Conservation (phyloP, 1,140 invertebrate genomes). For the Globodera ellingtonae region DNA sequence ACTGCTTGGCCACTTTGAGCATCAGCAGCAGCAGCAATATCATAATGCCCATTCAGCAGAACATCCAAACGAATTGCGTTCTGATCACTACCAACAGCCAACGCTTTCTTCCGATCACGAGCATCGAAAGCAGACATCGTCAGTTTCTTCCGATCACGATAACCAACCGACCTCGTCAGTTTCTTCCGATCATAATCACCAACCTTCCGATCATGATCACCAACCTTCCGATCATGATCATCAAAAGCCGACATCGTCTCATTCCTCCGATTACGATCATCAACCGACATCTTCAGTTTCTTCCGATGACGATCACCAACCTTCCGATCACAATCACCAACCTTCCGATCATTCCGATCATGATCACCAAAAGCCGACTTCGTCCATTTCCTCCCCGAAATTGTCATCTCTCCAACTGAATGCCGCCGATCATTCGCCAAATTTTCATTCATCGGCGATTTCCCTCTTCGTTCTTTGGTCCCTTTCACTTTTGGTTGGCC, state of each 20-base stretch:
- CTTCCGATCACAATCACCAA: background rate
- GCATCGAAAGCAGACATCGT: background rate
- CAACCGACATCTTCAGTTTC: too few relatives aligned
- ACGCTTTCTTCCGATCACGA: background rate
- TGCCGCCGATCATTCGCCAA: too few relatives aligned
- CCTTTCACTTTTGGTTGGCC: conserved; percentile 39
- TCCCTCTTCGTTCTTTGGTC: conserved; percentile 46
- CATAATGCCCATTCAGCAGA: background rate
- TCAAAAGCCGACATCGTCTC: background rate
- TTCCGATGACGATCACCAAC: background rate
- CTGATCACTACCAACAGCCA: background rate
- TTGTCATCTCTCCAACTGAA: too few relatives aligned
- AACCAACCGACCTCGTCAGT: background rate
- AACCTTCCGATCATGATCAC: too few relatives aligned
- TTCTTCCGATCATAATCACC: background rate
- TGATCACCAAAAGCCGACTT: background rate
- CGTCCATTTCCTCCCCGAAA: too few relatives aligned
- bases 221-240: background rate
- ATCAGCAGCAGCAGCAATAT: conserved; percentile 39
- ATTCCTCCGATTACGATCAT: background rate
- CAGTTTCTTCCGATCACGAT: background rate
- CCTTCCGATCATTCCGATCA: background rate
- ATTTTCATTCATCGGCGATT: conserved; percentile 17
- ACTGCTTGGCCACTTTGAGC: conserved; percentile 31
- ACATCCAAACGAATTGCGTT: too few relatives aligned